These are phyloP conservation scores for Melanostoma scalare DNA, from an alignment of 2,888 invertebrate genomes.

Conservation along the genomic window DNA sequence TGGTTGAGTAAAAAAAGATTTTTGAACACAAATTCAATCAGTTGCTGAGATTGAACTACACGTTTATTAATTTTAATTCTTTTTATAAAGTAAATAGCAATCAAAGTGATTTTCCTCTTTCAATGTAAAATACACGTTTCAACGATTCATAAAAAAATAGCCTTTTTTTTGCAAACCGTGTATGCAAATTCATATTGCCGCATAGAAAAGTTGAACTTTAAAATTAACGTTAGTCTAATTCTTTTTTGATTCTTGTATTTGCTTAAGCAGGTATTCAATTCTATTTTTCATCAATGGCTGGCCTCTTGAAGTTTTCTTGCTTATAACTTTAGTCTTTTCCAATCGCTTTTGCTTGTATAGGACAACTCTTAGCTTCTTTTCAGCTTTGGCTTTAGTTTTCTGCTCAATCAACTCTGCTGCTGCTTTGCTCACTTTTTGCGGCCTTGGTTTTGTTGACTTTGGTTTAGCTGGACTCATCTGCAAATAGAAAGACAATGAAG, in stretches of 20 bases:
- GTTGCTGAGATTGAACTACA: constrained; percentile 25
- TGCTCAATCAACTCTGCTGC: constrained; percentile 78
- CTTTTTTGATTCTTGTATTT: constrained; percentile 85
- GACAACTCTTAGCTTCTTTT: constrained; percentile 84
- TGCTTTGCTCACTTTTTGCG: constrained; percentile 43
- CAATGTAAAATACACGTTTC: background rate
- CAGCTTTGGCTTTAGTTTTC: constrained; percentile 81
- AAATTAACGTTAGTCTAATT: background rate
- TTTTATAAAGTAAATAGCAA: constrained; percentile 24
- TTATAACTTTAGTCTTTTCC: constrained; percentile 88
- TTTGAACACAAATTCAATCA: constrained; percentile 6
- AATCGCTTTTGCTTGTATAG: constrained; percentile 88
- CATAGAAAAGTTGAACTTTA: no score
- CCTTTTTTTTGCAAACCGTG: no score
- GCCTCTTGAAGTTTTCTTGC: constrained; percentile 90
- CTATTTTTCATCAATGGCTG: constrained; percentile 94
- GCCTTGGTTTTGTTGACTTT: background rate
- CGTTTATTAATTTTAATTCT: constrained; percentile 32
- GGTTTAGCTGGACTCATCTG: constrained; percentile 1
- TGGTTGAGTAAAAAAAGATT: constrained; percentile 12
- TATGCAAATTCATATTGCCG: no score
- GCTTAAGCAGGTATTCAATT: constrained; percentile 89
- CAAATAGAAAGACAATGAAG: constrained; percentile 10
- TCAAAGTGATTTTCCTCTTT: constrained; percentile 3
- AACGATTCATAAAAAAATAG: no score